These are phyloP conservation scores for Drymonia ruficornis DNA, from an alignment of 2,888 invertebrate genomes.

Conservation along the genomic window DNA sequence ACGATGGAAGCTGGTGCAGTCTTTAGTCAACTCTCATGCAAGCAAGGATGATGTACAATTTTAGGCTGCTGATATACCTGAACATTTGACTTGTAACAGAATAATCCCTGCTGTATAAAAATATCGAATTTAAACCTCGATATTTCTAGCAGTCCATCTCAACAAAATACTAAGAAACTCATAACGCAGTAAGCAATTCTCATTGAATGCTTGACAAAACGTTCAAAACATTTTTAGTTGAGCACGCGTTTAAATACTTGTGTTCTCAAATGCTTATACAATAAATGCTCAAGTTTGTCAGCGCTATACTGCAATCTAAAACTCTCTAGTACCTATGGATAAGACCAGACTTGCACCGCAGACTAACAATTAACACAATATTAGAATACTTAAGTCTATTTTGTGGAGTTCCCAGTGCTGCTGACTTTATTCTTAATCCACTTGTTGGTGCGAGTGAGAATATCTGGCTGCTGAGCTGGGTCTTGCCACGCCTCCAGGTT, in stretches of 20 bases:
- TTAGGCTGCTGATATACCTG: not conserved
- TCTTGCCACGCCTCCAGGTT: slow-evolving; percentile 77
- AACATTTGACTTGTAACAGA: not conserved
- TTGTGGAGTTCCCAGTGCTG: slow-evolving; percentile 56
- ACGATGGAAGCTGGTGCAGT: slow-evolving; percentile 38
- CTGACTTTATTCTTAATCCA: slow-evolving; percentile 77
- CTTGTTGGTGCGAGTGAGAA: slow-evolving; percentile 73
- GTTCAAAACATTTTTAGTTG: too few species aligned
- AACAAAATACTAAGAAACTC: slow-evolving; percentile 2
- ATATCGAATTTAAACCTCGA: too few species aligned
- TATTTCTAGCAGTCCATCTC: too few species aligned
- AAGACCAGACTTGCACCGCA: slow-evolving; percentile 21
- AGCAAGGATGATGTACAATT: slow-evolving; percentile 13
- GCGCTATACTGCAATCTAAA: not conserved
- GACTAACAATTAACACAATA: slow-evolving; percentile 14
- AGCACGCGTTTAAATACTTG: too few species aligned
- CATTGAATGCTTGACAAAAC: slow-evolving; percentile 5
- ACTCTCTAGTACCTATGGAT: not conserved
- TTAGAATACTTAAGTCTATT: slow-evolving; percentile 24
- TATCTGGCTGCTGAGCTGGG: slow-evolving; percentile 65
- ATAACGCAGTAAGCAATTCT: too few species aligned
- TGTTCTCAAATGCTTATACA: too few species aligned
- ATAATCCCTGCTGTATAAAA: too few species aligned
- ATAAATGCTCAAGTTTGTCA: too few species aligned
- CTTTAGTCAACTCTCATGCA: slow-evolving; percentile 21